Evolutionary conservation across 2,888 invertebrate species (phyloP), one percentile per base, ranked within the genome.

Genomic region (Camptogramma bilineatum): DNA sequence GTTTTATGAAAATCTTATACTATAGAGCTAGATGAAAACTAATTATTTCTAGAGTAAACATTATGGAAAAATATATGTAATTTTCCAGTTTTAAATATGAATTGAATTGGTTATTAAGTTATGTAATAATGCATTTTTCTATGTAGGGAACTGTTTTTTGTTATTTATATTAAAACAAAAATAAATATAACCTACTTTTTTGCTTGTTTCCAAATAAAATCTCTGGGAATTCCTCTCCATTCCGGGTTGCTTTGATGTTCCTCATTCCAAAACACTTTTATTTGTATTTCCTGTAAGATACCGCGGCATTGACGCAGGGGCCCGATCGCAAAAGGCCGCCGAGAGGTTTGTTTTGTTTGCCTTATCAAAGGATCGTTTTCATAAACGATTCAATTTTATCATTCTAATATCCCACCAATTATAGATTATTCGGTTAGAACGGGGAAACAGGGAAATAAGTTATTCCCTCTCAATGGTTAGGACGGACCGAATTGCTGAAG

Each of bases 291-390:
- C 67, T 66, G 52, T 60, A 42, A 70, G 71, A 69, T 67, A 63
- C 58, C 55, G 68, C 61, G 66, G 52, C 69, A 68, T 71, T 70
- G 71, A 66, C 64, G 66, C 65, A 58, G 69, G 69, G 70, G 68
- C 64, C 54, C 59, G 60, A 64, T 64, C 62, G 59, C 64, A 66
- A 63, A 70, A 54, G 50, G 56, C 64, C 62, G 57, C 63, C 42
- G 48, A 59, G 65, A 64, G 71, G 69, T 75, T 74, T 73, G 74
- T 76, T 76, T 79, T 80, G 79, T 78, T 79, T 79, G 78, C 72
- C 70, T 79, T 79, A 80, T 80, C 81, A 75, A 76, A 75, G 74
- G 71, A 78, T 77, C 79, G 73, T 75, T 79, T 72, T 74, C 76
- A 66, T 76, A 71, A 78, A 78, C 77, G 76, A 76, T 74, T 75